Evolutionary conservation across 2,113 vertebrate species (phyloP), one percentile per base, ranked within the genome.

Genomic region (Anolis carolinensis): DNA sequence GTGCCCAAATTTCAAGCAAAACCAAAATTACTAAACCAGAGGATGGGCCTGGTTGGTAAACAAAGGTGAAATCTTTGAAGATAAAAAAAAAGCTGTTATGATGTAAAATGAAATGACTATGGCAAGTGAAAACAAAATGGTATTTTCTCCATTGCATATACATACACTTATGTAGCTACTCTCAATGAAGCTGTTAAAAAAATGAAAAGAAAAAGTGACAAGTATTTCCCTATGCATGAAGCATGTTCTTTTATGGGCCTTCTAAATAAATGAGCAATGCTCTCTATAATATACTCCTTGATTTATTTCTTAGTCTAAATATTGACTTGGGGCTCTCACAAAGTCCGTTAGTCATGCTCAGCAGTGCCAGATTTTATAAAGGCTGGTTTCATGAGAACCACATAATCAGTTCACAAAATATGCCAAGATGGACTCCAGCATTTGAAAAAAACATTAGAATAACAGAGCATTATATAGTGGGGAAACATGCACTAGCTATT

Each of bases 241-340:
- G 76, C 82, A 72, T 86, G 34, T 10, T 11, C 73, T 84, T 89
- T 88, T 90, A 0, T 0, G 75, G 0, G 76, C 86, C 77, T 88
- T 86, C 91, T 91, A 2, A 25, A 13, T 25, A 77, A 84, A 67
- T 0, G 32, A 79, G 55, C 0, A 23, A 90, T 83, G 70, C 90
- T 86, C 34, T 11, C 88, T 87, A 83, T 89, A 90, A 84, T 89
- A 78, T 0, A 0, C 0, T 36, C 81, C 89, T 87, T 91, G 85
- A 93, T 80, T 90, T 90, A 89, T 85, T 89, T 89, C 70, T 76
- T 89, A 70, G 0, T 93, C 87, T 91, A 95, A 96, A 95, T 93
- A 90, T 86, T 90, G 91, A 86, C 94, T 90, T 87, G 91, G 88
- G 85, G 50, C 84, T 89, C 68, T 70, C 63, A 75, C 91, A 96